Conservation (phyloP, 2,888 invertebrate species). For the Therioaphis trifolii region DNA sequence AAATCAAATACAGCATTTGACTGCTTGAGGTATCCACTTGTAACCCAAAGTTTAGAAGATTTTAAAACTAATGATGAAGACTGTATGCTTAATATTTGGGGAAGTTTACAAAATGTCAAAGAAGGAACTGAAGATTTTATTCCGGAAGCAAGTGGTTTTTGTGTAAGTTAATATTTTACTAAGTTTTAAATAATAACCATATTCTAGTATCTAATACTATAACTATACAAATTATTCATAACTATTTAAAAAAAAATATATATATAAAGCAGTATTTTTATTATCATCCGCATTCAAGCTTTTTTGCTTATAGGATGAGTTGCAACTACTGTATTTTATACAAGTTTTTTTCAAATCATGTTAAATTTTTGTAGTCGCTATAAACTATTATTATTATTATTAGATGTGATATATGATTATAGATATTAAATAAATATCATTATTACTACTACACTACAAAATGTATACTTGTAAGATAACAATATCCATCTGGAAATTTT, state of each 20-base stretch:
- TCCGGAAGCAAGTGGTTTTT: constrained; percentile 31
- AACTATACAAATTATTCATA: too few species aligned
- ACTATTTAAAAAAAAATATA: neutral
- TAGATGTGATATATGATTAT: too few species aligned
- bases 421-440: too few species aligned
- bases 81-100: constrained; percentile 70
- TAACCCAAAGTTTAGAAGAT: constrained; percentile 69
- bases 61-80: constrained; percentile 68
- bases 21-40: constrained; percentile 47
- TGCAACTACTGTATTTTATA: too few species aligned
- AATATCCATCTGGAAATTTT: too few species aligned
- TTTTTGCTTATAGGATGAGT: too few species aligned
- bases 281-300: too few species aligned
- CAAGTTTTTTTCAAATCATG: too few species aligned
- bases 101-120: constrained; percentile 71
- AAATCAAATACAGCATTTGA: constrained; percentile 52
- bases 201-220: neutral
- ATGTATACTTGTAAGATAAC: too few species aligned
- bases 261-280: neutral
- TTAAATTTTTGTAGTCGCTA: too few species aligned
- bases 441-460: too few species aligned
- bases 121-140: constrained; percentile 39
- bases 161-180: constrained; percentile 52
- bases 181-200: neutral
- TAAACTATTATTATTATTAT: too few species aligned